Percentiles rank a stretch among this genome's conserved stretches.
These are phyloP conservation scores for Brachionus asplanchnoidis DNA, from an alignment of 1,140 invertebrate species.

Conservation along the genomic window DNA sequence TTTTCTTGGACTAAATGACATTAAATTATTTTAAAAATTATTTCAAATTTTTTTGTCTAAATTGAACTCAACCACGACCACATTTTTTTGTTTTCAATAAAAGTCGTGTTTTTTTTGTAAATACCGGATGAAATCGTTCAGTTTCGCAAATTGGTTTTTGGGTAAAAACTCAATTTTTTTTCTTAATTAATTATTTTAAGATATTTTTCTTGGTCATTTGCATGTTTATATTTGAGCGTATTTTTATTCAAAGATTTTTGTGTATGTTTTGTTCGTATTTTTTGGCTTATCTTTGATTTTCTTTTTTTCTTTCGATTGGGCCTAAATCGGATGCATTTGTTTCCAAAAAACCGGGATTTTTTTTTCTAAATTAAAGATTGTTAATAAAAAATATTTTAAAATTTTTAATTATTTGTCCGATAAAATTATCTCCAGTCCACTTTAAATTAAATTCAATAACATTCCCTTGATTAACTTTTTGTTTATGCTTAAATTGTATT, in stretches of 20 bases:
- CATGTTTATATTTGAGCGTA: background rate
- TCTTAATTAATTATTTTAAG: background rate
- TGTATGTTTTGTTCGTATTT: background rate
- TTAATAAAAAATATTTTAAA: background rate
- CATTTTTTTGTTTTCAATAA: background rate
- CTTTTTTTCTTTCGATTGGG: background rate
- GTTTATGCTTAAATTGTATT: too few relatives aligned
- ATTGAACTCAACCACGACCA: background rate
- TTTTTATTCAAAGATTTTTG: background rate
- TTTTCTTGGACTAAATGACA: background rate
- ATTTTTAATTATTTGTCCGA: background rate
- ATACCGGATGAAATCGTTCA: constrained; percentile 29
- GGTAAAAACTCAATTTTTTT: background rate
- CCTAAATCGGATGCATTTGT: background rate
- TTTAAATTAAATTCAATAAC: too few relatives aligned
- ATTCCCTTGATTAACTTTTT: too few relatives aligned
- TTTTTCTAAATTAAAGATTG: background rate
- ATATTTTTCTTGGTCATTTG: background rate
- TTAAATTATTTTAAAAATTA: background rate
- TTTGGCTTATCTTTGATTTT: background rate
- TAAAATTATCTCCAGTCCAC: background rate
- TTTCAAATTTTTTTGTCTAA: background rate
- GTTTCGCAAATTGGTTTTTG: background rate
- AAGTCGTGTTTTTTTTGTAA: background rate
- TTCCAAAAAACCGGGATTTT: background rate